Evolutionary conservation across 2,888 invertebrate genomes (phyloP), one percentile per base, ranked within the genome.

Genomic region (Dioctria linearis): DNA sequence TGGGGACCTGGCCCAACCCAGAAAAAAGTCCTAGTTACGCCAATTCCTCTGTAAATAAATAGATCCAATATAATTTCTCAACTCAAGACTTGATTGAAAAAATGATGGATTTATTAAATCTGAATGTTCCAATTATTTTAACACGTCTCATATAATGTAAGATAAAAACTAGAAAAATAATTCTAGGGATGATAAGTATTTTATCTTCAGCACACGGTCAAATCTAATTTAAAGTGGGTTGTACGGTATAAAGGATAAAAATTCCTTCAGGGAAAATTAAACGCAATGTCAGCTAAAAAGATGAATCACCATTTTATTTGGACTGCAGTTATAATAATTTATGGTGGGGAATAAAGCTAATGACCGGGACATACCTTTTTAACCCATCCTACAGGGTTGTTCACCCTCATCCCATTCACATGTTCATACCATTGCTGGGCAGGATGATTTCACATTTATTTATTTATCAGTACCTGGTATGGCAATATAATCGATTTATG

Each of bases 291-390:
- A 51, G 71, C 8, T 49, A 5, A 71, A 54, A 71, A 71, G 71
- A 71, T 54, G 71, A 71, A 71, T 71, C 40, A 43, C 39, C 40
- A 39, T 39, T 71, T 71, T 54, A 71, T 71, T 71, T 71, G 40
- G 71, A 71, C 37, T 71, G 71, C 71, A 71, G 71, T 71, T 71
- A 71, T 54, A 71, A 71, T 71, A 71, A 71, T 71, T 71, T 71
- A 54, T 71, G 4, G 42, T 46, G 5, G 39, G 39, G 54, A 40
- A 71, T 54, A 54, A 57, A 71, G 71, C 71, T 54, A 71, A 71
- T 54, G 71, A 71, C 71, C 69, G 51, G 71, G 40, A 54, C 71
- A 0, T 71, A 71, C 11, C 39, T 49, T 37, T 71, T 11, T 54
- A 40, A 40, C n/a, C 71, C 51, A 54, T 40, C 25, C 25, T 71